These are phyloP conservation scores for Callipepla californica DNA, from an alignment of 2,113 vertebrate genomes.

Conservation along the genomic window DNA sequence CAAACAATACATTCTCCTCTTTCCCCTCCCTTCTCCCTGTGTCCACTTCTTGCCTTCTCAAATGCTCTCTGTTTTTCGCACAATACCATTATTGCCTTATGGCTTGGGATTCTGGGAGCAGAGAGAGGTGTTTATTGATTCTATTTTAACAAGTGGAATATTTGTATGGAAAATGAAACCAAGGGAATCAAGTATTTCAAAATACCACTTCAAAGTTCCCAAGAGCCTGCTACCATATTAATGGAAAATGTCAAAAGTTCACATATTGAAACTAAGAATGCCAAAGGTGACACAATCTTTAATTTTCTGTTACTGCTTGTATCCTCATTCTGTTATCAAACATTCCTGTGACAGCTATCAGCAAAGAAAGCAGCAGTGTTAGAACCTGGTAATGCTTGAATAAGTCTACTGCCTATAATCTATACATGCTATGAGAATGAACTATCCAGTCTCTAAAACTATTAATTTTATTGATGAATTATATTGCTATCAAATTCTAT, in stretches of 20 bases:
- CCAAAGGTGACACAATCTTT: background rate
- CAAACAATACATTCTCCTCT: background rate
- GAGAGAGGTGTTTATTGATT: background rate
- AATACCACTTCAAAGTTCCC: background rate
- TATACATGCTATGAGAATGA: background rate
- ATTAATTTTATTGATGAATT: background rate
- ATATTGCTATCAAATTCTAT: background rate
- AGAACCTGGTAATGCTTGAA: background rate
- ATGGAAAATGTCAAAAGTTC: background rate
- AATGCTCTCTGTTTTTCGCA: background rate
- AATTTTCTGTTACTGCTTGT: background rate
- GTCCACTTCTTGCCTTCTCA: background rate
- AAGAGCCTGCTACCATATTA: background rate
- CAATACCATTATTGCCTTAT: background rate
- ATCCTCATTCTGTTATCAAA: background rate
- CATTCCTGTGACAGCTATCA: background rate
- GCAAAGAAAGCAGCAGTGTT: background rate
- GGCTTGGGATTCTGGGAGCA: background rate
- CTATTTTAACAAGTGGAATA: background rate
- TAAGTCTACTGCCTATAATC: background rate
- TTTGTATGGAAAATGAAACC: background rate
- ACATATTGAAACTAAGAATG: background rate
- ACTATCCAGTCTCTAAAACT: background rate
- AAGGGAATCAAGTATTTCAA: background rate
- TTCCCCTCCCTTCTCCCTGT: background rate